Evolutionary conservation across 2,888 invertebrate species (phyloP), one percentile per base, ranked within the genome.

Genomic region (Temnothorax unifasciatus): DNA sequence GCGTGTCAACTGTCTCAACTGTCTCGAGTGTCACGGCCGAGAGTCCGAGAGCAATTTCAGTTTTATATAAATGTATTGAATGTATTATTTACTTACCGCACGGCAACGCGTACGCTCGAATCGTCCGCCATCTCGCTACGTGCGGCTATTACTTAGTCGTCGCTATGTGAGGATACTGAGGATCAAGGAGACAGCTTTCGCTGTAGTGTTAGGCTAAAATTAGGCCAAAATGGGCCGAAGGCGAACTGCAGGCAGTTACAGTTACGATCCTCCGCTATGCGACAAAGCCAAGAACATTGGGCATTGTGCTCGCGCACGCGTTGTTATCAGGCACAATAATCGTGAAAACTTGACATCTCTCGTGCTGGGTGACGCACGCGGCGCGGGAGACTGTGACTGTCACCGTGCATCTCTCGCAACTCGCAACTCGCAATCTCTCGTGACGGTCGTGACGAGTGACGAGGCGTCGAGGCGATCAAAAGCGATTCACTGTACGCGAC

Each of bases 91-190:
- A 93, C 95, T 93, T 86, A 95, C 95, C 95, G 93, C 86, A 95
- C 95, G 84, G 95, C 95, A 82, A 95, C 95, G 86, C 95, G 94
- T 88, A 95, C 95, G 86, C 95, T 94, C 66, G 94, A 94, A 88
- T 95, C 95, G 90, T 95, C 95, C 90, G 94, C 93, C 95, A 95
- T 95, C 86, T 92, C 92, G 88, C 11, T 59, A 87, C 71, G 69
- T 73, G 44, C 29, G 76, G 71, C 84, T 84, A 86, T 86, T n/a
- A n/a, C n/a, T n/a, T 71, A 85, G 75, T 83, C 84, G 87, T 50
- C n/a, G n/a, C 59, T 54, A 52, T 18, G 38, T 6, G 41, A 41
- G 41, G 41, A 41, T 41, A 8, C 8, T 9, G 21, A 15, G 85
- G 86, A 86, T 86, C 82, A 71, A 61, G 11, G 25, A 61, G 59